Evolutionary conservation across 2,888 invertebrate genomes (phyloP), one percentile per base, ranked within the genome.

Genomic region (Andrena haemorrhoa): DNA sequence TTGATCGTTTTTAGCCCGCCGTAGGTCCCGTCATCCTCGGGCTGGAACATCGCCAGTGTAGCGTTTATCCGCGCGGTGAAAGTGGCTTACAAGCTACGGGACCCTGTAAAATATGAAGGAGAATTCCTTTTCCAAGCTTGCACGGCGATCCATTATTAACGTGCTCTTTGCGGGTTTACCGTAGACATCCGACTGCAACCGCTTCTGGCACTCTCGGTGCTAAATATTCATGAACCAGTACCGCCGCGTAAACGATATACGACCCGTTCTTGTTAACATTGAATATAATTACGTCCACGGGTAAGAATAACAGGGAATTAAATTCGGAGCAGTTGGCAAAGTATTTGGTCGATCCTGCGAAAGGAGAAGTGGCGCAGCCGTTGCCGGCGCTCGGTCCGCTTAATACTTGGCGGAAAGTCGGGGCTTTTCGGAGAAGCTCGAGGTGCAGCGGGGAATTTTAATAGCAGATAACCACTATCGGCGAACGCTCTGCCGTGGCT

Each of bases 181-280:
- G 51, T 64, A 64, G 68, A 69, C 63, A 64, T 81, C 35, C 51
- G 73, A 73, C 47, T 64, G 41, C 51, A 33, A 75, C 80, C 72
- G 72, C 69, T 63, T 61, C 66, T 66, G 71, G 47, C 61, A 75
- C 66, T 80, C 68, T 16, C 51, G 58, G 51, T 68, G 51, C 29
- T 69, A 68, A 82, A 69, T 75, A 80, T 80, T 80, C 75, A 80
- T 72, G 75, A 80, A 75, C n/a, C 63, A 72, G 31, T 29, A 35
- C 60, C 10, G n/a, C 33, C 64, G 26, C 47, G 60, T 60, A 29
- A 64, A 65, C 51, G 64, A 49, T 26, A 65, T 64, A 20, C 71
- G 33, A n/a, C 10, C 23, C 33, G 33, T 49, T 53, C 33, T 53
- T 31, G 35, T 64, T 53, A 63, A 63, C 35, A 33, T 31, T 47